A percentile compares a stretch with the other conserved stretches of the same genome.
Evolutionary conservation across 1,140 invertebrate species (phyloP).

Genomic region (Orius laevigatus): DNA sequence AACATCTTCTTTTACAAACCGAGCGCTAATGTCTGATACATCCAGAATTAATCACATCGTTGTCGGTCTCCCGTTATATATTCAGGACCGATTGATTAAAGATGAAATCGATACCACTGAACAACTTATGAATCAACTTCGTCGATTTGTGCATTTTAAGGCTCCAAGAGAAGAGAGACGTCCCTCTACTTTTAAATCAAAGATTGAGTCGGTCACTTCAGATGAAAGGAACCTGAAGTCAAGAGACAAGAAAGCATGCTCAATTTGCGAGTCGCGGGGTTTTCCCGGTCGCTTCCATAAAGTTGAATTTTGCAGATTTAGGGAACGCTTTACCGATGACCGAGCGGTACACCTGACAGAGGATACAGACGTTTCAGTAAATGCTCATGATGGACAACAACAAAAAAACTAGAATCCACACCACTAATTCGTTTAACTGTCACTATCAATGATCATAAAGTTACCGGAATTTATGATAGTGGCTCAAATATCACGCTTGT

Average conservation of each 20-base stretch:
- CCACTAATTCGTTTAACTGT: conserved; percentile 11
- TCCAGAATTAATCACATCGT: conserved; percentile 21
- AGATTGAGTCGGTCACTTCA: not conserved
- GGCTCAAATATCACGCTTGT: conserved; percentile 14
- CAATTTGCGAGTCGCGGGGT: not conserved
- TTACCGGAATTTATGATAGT: conserved; percentile 9
- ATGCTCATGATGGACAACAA: not conserved
- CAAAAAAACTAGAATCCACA: conserved; percentile 10
- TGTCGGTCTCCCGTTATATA: conserved; percentile 22
- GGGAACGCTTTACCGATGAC: conserved; percentile 5
- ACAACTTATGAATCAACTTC: not conserved
- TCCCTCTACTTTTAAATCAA: not conserved
- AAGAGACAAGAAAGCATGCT: not conserved
- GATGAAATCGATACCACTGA: conserved; percentile 18
- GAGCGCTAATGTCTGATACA: conserved; percentile 12
- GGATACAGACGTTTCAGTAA: not conserved
- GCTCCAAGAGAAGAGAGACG: not conserved
- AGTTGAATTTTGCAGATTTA: not conserved
- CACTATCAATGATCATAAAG: conserved; percentile 4
- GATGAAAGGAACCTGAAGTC: not conserved
- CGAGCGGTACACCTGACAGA: conserved; percentile 7
- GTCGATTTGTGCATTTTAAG: conserved; percentile 14
- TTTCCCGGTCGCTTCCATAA: not conserved
- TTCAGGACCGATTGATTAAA: conserved; percentile 22
- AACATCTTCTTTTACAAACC: conserved; percentile 19